Evolutionary conservation across 2,797 vertebrate species (phyloP), one percentile per base, ranked within the genome.

Genomic region (Chanos chanos): DNA sequence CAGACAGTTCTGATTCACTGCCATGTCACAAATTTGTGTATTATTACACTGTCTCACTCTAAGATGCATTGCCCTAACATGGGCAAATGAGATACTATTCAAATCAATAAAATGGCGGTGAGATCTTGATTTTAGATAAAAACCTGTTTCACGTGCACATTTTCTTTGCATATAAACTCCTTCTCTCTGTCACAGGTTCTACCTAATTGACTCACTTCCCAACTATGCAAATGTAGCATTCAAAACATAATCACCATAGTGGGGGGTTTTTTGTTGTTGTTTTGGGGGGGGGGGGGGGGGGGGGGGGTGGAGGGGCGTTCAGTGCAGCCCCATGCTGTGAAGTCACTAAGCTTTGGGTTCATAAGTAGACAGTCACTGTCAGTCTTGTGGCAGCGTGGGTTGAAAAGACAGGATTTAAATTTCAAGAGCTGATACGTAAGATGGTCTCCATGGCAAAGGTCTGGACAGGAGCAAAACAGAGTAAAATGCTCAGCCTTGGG

Each of bases 281-380:
- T n/a, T n/a, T n/a, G n/a, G n/a, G n/a, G n/a, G n/a, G n/a, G n/a
- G n/a, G n/a, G n/a, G n/a, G n/a, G n/a, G n/a, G n/a, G n/a, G n/a
- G n/a, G n/a, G n/a, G n/a, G n/a, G n/a, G n/a, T n/a, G n/a, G n/a
- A n/a, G n/a, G n/a, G 13, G 61, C 72, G 77, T 84, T 82, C 75
- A 75, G 72, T 66, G 51, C n/a, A 22, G 48, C 73, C 79, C 73
- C 78, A 74, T 69, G 63, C 53, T 53, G 58, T 73, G 70, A 77
- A 85, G 80, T 73, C 71, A 73, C 75, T 72, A 69, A 27, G 56
- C 68, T 74, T 71, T 77, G 74, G 79, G 78, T n/a, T 77, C 76
- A 66, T 68, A 73, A 79, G 76, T 79, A 78, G 44, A 33, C 33
- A 43, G 19, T 52, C 24, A 56, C 50, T 66, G 54, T 63, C 19